phyloP scores from a whole-genome alignment of 2,888 invertebrate genomes.

The Lysandra bellargus region DNA sequence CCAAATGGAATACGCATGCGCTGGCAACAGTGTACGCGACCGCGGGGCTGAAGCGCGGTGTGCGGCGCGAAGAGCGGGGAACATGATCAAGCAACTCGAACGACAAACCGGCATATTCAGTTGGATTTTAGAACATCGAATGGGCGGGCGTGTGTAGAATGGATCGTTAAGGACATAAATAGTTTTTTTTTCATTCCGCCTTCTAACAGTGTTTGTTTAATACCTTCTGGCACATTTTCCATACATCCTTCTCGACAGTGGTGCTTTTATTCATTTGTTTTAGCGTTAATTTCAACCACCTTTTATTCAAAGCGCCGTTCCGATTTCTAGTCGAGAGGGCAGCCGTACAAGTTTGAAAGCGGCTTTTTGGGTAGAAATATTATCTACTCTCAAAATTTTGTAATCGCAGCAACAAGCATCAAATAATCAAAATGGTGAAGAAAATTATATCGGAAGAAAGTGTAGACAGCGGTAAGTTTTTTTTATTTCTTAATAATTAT shows the following conservation, averaged over 20 bases:
- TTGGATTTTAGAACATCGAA: conserved; percentile 80
- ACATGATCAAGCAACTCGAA: conserved; percentile 40
- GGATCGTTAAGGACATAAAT: conserved; percentile 80
- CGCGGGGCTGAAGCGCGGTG: conserved; percentile 47
- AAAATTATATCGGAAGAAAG: conserved; percentile 78
- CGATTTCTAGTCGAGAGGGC: conserved; percentile 79
- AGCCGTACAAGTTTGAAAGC: conserved; percentile 78
- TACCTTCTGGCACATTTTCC: conserved; percentile 73
- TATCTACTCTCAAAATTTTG: conserved; percentile 68
- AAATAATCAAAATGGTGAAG: conserved; percentile 76
- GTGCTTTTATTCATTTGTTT: conserved; percentile 67
- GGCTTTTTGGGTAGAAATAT: conserved; percentile 75
- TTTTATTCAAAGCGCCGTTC: conserved; percentile 66
- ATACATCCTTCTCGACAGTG: conserved; percentile 76
- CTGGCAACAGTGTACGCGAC: conserved; percentile 56
- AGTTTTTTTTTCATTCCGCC: conserved; percentile 81
- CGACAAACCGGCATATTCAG: conserved; percentile 58
- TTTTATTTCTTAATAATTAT: conserved; percentile 35
- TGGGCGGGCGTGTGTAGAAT: conserved; percentile 80
- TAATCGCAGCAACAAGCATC: conserved; percentile 70
- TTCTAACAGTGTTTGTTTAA: conserved; percentile 77
- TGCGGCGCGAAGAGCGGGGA: conserved; percentile 50
- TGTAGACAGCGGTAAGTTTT: conserved; percentile 79
- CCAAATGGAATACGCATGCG: conserved; percentile 63
- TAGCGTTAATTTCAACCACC: conserved; percentile 62